phyloP scores from a whole-genome alignment of 1,140 invertebrate genomes.

The Apolygus lucorum region DNA sequence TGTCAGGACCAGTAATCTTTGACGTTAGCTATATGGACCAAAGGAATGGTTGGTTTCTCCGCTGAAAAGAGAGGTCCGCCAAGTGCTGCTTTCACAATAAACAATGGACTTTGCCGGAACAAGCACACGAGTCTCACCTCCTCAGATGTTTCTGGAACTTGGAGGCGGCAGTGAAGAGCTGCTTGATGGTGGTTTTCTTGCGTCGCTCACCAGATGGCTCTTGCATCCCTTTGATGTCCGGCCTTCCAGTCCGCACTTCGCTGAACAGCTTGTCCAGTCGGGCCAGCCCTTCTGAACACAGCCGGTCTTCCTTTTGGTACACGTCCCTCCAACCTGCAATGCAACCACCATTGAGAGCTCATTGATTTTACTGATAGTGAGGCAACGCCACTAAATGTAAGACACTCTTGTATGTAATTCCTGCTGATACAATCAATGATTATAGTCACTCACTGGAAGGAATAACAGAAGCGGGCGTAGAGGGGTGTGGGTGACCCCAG shows the following conservation, averaged over 20 bases:
- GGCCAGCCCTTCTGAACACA: constrained; percentile 58
- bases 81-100: no score
- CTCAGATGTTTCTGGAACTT: constrained; percentile 91
- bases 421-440: background rate
- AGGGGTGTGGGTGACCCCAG: constrained; percentile 64
- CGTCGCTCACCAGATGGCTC: constrained; percentile 42
- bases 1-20: no score
- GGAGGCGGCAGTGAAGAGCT: constrained; percentile 84
- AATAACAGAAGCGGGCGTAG: constrained; percentile 69
- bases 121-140: constrained; percentile 46
- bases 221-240: constrained; percentile 40
- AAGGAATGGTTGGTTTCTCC: no score
- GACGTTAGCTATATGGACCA: no score
- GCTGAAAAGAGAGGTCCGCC: no score
- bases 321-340: constrained; percentile 74
- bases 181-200: constrained; percentile 86
- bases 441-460: constrained; percentile 69
- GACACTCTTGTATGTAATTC: no score
- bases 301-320: constrained; percentile 51
- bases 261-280: constrained; percentile 67
- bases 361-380: background rate
- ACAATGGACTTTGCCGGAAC: no score
- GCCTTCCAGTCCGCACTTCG: constrained; percentile 55
- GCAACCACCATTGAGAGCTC: background rate
- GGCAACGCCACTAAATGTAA: background rate